phyloP scores from a whole-genome alignment of 2,113 vertebrate genomes.

The Pimephales promelas region DNA sequence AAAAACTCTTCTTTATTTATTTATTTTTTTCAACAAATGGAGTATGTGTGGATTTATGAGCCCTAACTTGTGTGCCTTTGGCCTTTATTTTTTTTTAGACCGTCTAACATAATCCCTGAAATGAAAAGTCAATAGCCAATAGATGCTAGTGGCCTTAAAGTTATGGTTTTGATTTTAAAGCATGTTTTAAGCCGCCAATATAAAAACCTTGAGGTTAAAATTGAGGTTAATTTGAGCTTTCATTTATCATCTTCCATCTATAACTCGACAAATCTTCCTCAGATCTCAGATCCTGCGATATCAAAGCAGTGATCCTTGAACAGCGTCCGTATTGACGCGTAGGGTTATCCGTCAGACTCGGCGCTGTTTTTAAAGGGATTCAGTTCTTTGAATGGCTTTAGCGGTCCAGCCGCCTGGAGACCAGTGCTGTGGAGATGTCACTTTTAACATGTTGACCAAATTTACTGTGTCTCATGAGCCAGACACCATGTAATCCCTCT shows the following conservation, averaged over 20 bases:
- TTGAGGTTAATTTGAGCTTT: neutral
- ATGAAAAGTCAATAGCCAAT: conserved; percentile 28
- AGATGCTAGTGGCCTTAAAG: conserved; percentile 20
- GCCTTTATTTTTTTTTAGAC: conserved; percentile 51
- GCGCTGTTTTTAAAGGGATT: conserved; percentile 32
- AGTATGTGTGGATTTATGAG: conserved; percentile 71
- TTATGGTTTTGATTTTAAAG: neutral
- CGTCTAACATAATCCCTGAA: conserved; percentile 57
- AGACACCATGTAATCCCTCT: conserved; percentile 48
- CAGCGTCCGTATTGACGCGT: neutral
- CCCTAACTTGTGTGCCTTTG: conserved; percentile 60
- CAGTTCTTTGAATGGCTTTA: conserved; percentile 38
- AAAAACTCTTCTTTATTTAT: conserved; percentile 14
- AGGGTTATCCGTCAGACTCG: conserved; percentile 9
- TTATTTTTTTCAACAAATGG: conserved; percentile 71
- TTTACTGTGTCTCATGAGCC: conserved; percentile 44
- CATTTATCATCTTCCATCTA: conserved; percentile 18
- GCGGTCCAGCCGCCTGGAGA: conserved; percentile 14
- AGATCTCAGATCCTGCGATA: neutral
- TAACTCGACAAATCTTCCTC: neutral
- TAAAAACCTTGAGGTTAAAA: neutral
- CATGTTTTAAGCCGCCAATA: neutral
- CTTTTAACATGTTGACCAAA: conserved; percentile 47
- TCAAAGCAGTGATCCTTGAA: neutral
- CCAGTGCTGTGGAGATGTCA: conserved; percentile 16